These are phyloP conservation scores for Colinus virginianus DNA, from an alignment of 2,113 vertebrate species.

Conservation along the genomic window DNA sequence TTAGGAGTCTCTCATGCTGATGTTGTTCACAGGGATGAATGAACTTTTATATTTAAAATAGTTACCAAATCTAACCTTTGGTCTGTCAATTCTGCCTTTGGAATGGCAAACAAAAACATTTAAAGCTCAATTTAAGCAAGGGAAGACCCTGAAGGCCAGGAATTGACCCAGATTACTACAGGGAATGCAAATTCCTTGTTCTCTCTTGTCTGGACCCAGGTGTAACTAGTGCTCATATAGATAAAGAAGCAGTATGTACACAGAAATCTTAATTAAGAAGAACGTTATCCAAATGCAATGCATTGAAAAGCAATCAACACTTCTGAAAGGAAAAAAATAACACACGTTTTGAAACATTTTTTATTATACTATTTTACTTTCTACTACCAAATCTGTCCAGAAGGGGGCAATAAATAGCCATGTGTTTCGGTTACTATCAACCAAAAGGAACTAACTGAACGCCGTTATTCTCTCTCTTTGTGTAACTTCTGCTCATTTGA, in stretches of 20 bases:
- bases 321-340: neutral
- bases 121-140: neutral
- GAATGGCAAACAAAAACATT: neutral
- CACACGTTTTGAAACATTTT: neutral
- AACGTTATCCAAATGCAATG: neutral
- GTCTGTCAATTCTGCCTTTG: neutral
- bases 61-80: conserved; percentile 2
- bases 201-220: neutral
- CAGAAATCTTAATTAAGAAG: neutral
- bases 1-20: neutral
- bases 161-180: neutral
- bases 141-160: neutral
- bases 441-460: neutral
- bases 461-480: neutral
- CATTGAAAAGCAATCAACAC: neutral
- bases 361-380: neutral
- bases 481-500: neutral
- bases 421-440: neutral
- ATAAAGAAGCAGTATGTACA: neutral
- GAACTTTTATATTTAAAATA: neutral
- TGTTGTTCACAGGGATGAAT: neutral
- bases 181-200: neutral
- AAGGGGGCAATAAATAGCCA: neutral
- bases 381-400: neutral
- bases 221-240: neutral